Conservation (phyloP, 1,140 invertebrate genomes). For the Zaprionus ghesquierei region DNA sequence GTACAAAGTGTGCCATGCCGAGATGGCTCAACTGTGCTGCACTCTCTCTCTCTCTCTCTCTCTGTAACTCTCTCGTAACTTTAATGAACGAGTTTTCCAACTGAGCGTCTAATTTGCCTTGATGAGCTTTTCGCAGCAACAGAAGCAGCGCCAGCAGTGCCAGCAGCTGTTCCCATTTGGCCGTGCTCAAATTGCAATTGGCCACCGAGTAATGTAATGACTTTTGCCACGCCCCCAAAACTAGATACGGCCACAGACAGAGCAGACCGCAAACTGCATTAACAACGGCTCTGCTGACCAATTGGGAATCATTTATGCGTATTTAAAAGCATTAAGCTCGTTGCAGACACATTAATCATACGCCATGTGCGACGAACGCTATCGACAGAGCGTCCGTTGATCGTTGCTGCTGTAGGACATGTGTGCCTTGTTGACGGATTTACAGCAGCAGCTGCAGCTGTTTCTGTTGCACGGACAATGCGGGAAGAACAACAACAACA, state of each 20-base stretch:
- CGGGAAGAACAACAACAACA: constrained; percentile 21
- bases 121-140: background rate
- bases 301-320: constrained; percentile 54
- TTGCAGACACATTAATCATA: constrained; percentile 64
- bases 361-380: constrained; percentile 41
- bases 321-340: constrained; percentile 59
- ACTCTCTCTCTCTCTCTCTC: too few relatives aligned
- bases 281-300: background rate
- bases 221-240: background rate
- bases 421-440: constrained; percentile 57
- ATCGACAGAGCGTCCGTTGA: constrained; percentile 32
- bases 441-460: constrained; percentile 17
- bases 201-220: background rate
- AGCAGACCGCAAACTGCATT: constrained; percentile 12
- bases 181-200: background rate
- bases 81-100: background rate
- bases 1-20: background rate
- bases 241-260: background rate
- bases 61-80: background rate
- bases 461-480: constrained; percentile 14
- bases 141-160: too few relatives aligned
- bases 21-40: too few relatives aligned
- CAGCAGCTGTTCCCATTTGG: background rate
- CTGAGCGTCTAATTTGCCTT: background rate
- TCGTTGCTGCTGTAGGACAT: constrained; percentile 1